Base-by-base conservation (phyloP, 1,140 invertebrate genomes). In the Drosophila chauvacae region DNA sequence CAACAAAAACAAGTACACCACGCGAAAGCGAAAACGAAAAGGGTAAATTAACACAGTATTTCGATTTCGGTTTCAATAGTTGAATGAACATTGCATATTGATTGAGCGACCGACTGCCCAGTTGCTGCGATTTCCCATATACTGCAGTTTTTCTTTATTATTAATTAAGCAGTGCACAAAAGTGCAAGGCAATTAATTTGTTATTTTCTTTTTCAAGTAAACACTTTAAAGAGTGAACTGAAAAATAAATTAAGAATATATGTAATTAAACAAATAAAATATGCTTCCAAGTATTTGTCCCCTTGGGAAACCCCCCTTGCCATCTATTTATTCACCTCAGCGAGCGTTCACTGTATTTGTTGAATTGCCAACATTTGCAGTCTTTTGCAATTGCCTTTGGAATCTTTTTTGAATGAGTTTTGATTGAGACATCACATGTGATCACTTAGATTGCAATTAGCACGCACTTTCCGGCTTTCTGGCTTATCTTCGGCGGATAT, bases 71-170 rank as follows among this genome's bases (percentile, higher is more conserved):
- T 77, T 69, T 69, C 74, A 59, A 51, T 69, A 57, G 74, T 77
- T 69, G 56, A 69, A 77, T 77, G 63, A 58, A 33, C 26, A 69
- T 69, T 69, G 63, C 74, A 77, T 39, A 77, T 77, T 69, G 56
- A 77, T 77, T 42, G 41, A 26, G 30, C 23, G 13, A 47, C 42
- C 14, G n/a, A 20, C 13, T 28, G 18, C 9, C 23, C 14, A 41
- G 26, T 57, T 26, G 18, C 26, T 23, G 51, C 69, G 35, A 58
- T 69, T 70, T 71, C 63, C 18, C 69, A 61, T 48, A 23, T 26
- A 44, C 20, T 75, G 30, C 42, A 57, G 37, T 48, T n/a, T 48
- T 28, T 9, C 18, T 6, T 11, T 44, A 44, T 20, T 18, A 26
- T 68, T 16, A 51, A 18, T 51, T 26, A n/a, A 26, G 37, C 26